Evolutionary conservation across 2,113 vertebrate species (phyloP), one percentile per base, ranked within the genome.

Genomic region (Poeciliopsis turrubarensis): DNA sequence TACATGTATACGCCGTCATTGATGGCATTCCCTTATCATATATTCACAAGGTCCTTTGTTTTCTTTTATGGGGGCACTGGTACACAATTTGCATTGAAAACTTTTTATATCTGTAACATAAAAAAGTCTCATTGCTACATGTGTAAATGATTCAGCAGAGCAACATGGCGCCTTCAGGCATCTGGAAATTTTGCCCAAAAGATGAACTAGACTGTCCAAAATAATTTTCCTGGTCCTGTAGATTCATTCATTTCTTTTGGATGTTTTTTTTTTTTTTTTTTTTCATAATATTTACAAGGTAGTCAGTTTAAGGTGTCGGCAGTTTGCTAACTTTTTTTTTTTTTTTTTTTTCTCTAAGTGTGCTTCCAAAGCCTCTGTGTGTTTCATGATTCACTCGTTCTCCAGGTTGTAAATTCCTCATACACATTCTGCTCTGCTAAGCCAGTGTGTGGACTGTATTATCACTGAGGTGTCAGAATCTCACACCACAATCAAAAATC

Each of bases 371-470:
- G 9, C 30, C 15, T 30, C 22, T 13, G 8, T 74, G 37, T 6
- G 60, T 61, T 73, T 73, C 15, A 17, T 14, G 12, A 32, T 69
- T 22, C 17, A 62, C 1, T 69, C 27, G 41, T 44, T 61, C 71
- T 68, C 78, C 65, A 60, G 37, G 65, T 76, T 77, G 85, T 72
- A 89, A 86, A 93, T 93, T 94, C 92, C 93, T 93, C 92, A 90
- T 87, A 72, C 89, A 89, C 87, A 79, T 83, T 61, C 0, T 70
- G 22, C 15, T 27, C 60, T 88, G 78, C 83, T 90, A 92, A 92
- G 90, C 80, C 82, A 44, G 13, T 70, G 83, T 93, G 85, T 86
- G 72, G 76, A 91, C 75, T 88, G 70, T 77, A 84, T 91, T 87
- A 86, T 86, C 78, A 63, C 73, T 62, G 3, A 60, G 0, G 17